Evolutionary conservation across 1,140 invertebrate species (phyloP).

Genomic region (Plutomurus gul): DNA sequence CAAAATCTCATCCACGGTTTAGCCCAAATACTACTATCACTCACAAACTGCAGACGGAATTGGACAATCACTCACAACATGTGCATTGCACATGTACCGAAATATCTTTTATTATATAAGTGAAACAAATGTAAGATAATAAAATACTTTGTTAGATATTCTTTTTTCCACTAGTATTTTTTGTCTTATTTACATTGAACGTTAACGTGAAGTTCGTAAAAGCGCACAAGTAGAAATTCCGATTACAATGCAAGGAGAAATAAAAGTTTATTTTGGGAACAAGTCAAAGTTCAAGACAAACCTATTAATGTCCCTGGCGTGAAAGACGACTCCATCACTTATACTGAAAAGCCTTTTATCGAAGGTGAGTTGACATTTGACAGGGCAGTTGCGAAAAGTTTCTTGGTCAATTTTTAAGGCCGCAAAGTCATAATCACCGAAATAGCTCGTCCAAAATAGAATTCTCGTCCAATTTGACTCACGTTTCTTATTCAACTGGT

Average conservation of each 20-base stretch:
- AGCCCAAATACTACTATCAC: too few relatives aligned
- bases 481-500: neutral
- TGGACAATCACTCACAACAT: too few relatives aligned
- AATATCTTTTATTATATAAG: neutral
- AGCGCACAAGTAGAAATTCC: too few relatives aligned
- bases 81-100: too few relatives aligned
- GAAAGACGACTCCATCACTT: slow-evolving; percentile 42
- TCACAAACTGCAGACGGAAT: too few relatives aligned
- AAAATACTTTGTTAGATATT: too few relatives aligned
- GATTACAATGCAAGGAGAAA: too few relatives aligned
- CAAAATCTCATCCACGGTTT: too few relatives aligned
- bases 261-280: neutral
- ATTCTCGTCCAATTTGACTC: neutral
- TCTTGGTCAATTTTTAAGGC: neutral
- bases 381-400: slow-evolving; percentile 19
- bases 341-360: neutral
- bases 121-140: neutral
- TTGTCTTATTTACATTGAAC: too few relatives aligned
- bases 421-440: neutral
- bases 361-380: slow-evolving; percentile 32
- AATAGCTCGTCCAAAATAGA: slow-evolving; percentile 41
- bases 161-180: too few relatives aligned
- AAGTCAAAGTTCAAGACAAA: neutral
- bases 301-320: slow-evolving; percentile 34
- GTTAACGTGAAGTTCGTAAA: too few relatives aligned